Evolutionary conservation across 2,113 vertebrate species (phyloP), one percentile per base, ranked within the genome.

Genomic region (Lathamus discolor): DNA sequence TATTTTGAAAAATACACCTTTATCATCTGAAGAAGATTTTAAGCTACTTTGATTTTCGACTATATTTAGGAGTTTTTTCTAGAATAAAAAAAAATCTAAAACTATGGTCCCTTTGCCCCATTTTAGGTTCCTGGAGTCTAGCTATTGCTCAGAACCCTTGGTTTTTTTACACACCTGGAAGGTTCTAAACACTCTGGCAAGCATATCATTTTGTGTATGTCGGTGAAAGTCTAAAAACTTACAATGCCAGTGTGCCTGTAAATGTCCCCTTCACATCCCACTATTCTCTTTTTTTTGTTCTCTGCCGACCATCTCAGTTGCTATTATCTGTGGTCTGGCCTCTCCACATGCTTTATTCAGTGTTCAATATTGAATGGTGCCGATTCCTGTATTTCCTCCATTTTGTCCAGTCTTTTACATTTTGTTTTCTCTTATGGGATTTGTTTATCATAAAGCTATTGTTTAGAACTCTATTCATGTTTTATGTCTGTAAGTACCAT

Each of bases 381-480:
- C 1, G 1, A 51, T 70, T 59, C 46, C 13, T 0, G 0, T n/a
- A 46, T 64, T 55, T 73, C 19, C 19, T 51, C 10, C 13, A 22
- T 49, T 24, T 67, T 88, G 7, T 59, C 23, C 14, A 27, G 7
- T 24, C 19, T 72, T 67, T 62, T 33, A 35, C 0, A 8, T 62
- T 76, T 78, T 78, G 1, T 59, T 61, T 85, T 73, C 9, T 48
- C 8, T 3, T 43, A 10, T 22, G 28, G 29, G 3, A 2, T 3
- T 37, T 75, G 57, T 86, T 76, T 29, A 17, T 8, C 2, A 3
- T 43, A 55, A 68, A 84, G 13, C 3, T 4, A 61, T 25, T 81
- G 35, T 39, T 14, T 37, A 27, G 11, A 79, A 76, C 3, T 39
- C 16, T 51, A 23, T 17, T 13, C 33, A 46, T 15, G 46, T 13